Conservation (phyloP, 2,113 vertebrate genomes). For the Elephantulus edwardii region DNA sequence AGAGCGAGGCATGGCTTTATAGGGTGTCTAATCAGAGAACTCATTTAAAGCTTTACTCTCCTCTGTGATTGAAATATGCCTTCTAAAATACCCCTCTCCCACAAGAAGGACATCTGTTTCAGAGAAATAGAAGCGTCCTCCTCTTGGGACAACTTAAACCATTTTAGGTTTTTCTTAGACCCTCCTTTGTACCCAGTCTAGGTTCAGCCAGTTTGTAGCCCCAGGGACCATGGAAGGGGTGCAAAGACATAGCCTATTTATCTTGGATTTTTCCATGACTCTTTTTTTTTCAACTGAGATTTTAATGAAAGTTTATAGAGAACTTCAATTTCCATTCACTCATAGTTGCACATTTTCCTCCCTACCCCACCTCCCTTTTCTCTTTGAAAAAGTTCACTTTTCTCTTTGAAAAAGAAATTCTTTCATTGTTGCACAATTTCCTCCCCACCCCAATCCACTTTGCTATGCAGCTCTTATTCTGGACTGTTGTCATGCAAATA, state of each 20-base stretch:
- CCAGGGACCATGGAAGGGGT: background rate
- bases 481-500: too few relatives aligned
- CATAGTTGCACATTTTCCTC: too few relatives aligned
- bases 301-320: too few relatives aligned
- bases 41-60: background rate
- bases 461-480: too few relatives aligned
- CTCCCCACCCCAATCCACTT: too few relatives aligned
- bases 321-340: too few relatives aligned
- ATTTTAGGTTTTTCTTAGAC: background rate
- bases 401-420: too few relatives aligned
- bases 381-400: too few relatives aligned
- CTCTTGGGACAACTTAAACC: background rate
- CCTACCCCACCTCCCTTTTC: too few relatives aligned
- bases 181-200: background rate
- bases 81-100: background rate
- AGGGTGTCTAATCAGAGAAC: background rate
- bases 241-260: background rate
- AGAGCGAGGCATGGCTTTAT: background rate
- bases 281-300: too few relatives aligned
- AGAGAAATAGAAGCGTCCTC: background rate
- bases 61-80: background rate
- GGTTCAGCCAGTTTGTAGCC: background rate
- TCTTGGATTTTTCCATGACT: background rate
- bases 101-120: background rate
- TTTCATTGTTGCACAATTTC: too few relatives aligned